Evolutionary conservation across 2,888 invertebrate species (phyloP).

Genomic region (Tenthredo amoena): DNA sequence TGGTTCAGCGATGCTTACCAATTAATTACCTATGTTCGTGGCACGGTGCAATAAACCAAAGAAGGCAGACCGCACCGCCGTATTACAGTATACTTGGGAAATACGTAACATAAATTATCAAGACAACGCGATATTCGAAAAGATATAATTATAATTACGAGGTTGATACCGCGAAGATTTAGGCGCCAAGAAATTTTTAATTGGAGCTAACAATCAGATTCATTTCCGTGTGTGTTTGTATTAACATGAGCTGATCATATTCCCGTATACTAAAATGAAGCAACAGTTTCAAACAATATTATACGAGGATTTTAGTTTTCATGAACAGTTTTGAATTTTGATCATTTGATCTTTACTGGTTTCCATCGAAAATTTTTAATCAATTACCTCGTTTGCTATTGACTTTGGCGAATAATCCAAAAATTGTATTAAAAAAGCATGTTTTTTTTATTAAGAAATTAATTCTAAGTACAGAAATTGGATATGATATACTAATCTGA

Average conservation of each 20-base stretch:
- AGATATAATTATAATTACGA: conserved; percentile 6
- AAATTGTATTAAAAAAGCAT: background rate
- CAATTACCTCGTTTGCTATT: background rate
- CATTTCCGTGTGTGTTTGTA: background rate
- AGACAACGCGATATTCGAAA: background rate
- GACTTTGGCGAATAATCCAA: background rate
- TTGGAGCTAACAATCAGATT: background rate
- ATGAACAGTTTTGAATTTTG: background rate
- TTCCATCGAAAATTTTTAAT: background rate
- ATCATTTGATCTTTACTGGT: background rate
- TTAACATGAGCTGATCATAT: background rate
- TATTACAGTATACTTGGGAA: background rate
- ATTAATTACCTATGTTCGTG: background rate
- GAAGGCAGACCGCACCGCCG: background rate
- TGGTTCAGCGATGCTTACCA: background rate
- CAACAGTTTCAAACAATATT: background rate
- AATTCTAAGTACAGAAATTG: background rate
- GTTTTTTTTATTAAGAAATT: background rate
- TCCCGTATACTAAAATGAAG: background rate
- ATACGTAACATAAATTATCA: background rate
- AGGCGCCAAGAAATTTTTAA: background rate
- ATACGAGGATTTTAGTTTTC: background rate
- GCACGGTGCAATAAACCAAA: background rate
- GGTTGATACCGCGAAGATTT: background rate
- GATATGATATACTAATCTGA: background rate